Evolutionary conservation across 2,888 invertebrate genomes (phyloP).

Genomic region (Desoria tigrina): DNA sequence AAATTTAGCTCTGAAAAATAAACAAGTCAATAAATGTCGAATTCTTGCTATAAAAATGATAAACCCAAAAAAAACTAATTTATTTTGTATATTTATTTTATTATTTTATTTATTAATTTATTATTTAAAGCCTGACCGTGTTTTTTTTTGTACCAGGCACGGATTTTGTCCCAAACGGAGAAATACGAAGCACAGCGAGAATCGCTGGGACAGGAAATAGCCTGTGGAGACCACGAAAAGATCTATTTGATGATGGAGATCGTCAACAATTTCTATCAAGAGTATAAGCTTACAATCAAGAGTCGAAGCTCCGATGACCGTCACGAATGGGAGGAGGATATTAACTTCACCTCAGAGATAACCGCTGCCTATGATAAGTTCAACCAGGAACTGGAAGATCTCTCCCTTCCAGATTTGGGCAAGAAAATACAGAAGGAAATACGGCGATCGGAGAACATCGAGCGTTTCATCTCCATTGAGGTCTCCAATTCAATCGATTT

Average conservation of each 20-base stretch:
- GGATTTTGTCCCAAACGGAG: neutral
- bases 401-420: neutral
- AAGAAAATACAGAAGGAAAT: neutral
- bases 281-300: neutral
- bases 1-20: conserved; percentile 30
- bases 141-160: neutral
- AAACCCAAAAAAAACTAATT: too few species aligned
- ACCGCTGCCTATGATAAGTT: neutral
- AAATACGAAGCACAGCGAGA: neutral
- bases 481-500: neutral
- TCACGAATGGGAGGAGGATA: neutral
- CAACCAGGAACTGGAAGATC: neutral
- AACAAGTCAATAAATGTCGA: too few species aligned
- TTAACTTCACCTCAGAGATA: neutral
- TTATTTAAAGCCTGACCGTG: too few species aligned
- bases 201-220: neutral
- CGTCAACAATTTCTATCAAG: neutral
- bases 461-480: conserved; percentile 1
- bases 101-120: too few species aligned
- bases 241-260: neutral
- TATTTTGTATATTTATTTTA: too few species aligned
- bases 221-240: neutral
- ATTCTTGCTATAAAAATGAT: too few species aligned
- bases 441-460: neutral
- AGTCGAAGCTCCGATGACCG: neutral